Evolutionary conservation across 1,140 invertebrate genomes (phyloP).

Genomic region (Euwallacea fornicatus): DNA sequence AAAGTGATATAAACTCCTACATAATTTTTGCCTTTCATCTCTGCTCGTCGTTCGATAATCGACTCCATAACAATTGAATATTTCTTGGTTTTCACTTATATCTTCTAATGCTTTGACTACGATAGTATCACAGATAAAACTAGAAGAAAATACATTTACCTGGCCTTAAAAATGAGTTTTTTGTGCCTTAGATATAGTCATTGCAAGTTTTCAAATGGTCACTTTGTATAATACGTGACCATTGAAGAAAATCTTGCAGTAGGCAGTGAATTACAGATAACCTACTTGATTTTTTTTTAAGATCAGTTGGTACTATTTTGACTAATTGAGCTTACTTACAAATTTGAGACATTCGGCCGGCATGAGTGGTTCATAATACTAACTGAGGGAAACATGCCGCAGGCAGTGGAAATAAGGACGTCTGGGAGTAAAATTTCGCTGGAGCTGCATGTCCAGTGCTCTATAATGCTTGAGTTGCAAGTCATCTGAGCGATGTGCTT

Average conservation of each 20-base stretch:
- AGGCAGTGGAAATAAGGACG: slow-evolving; percentile 69
- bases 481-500: slow-evolving; percentile 76
- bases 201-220: no score
- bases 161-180: no score
- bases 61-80: slow-evolving; percentile 52
- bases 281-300: no score
- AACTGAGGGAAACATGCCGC: slow-evolving; percentile 84
- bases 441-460: slow-evolving; percentile 45
- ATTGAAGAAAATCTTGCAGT: no score
- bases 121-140: slow-evolving; percentile 47
- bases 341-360: slow-evolving; percentile 78
- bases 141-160: slow-evolving; percentile 31
- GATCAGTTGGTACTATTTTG: not conserved
- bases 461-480: slow-evolving; percentile 66
- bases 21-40: slow-evolving; percentile 44
- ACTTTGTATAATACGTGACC: no score
- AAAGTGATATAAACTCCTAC: slow-evolving; percentile 48
- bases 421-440: slow-evolving; percentile 43
- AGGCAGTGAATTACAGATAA: no score
- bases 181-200: no score
- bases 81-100: slow-evolving; percentile 48
- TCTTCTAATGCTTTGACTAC: slow-evolving; percentile 49
- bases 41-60: slow-evolving; percentile 44
- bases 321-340: slow-evolving; percentile 58
- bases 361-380: slow-evolving; percentile 92